Conservation (phyloP, 2,888 invertebrate genomes). For the Ophion obscuratus region DNA sequence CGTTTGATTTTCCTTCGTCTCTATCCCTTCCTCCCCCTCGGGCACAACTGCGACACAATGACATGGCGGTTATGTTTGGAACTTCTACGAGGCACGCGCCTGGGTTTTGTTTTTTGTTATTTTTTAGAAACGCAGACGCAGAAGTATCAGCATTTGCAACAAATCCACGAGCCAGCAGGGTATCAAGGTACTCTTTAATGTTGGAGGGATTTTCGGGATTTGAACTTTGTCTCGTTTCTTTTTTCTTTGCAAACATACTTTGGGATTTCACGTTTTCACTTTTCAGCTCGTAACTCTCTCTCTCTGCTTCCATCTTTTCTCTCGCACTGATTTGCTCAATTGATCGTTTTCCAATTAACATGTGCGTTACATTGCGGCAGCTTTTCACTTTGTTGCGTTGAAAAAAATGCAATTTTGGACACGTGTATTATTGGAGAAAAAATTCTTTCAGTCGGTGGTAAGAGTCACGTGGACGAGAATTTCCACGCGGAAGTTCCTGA, state of each 20-base stretch:
- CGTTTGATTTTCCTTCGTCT: background rate
- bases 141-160: conserved; percentile 86
- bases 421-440: no score
- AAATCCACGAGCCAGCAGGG: conserved; percentile 85
- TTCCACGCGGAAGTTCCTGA: no score
- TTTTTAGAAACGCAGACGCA: conserved; percentile 86
- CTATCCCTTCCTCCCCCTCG: background rate
- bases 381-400: no score
- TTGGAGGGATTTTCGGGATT: conserved; percentile 31
- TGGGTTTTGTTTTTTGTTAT: conserved; percentile 81
- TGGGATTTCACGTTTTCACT: conserved; percentile 12
- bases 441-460: no score
- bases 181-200: conserved; percentile 85
- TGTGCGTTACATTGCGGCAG: no score
- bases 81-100: conserved; percentile 70
- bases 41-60: conserved; percentile 35
- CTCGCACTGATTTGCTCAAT: background rate
- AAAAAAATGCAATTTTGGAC: no score
- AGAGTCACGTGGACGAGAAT: no score
- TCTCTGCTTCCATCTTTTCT: background rate
- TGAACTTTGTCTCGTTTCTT: conserved; percentile 65
- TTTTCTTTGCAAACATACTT: conserved; percentile 43
- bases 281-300: conserved; percentile 15
- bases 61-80: conserved; percentile 7
- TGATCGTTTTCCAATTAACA: background rate